A percentile compares a stretch with the other conserved stretches of the same genome.
These are phyloP conservation scores for Nettapus auritus DNA, from an alignment of 2,113 vertebrate genomes.

Conservation along the genomic window DNA sequence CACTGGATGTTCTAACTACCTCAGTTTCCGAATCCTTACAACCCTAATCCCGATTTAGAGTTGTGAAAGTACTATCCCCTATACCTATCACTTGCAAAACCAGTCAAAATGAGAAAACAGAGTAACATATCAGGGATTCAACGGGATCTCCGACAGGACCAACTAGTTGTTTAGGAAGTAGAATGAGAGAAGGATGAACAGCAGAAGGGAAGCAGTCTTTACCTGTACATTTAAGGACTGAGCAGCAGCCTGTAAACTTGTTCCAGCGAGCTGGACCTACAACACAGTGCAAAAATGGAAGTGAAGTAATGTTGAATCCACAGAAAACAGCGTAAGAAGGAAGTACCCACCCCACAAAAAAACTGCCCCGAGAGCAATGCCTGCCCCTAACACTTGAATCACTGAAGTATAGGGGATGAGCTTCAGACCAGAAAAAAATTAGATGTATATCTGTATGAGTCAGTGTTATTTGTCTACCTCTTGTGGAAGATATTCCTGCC, in stretches of 20 bases:
- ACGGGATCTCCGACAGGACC: slow-evolving; percentile 1
- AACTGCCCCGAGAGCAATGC: background rate
- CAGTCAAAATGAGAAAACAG: background rate
- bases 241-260: slow-evolving; percentile 86
- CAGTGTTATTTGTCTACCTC: background rate
- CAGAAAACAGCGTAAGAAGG: slow-evolving; percentile 8
- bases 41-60: background rate
- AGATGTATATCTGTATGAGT: background rate
- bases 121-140: background rate
- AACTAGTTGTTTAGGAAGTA: background rate
- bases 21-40: background rate
- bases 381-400: background rate
- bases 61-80: background rate
- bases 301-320: slow-evolving; percentile 12
- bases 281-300: slow-evolving; percentile 66
- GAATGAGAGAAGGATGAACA: background rate
- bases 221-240: slow-evolving; percentile 87
- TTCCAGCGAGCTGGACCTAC: slow-evolving; percentile 86
- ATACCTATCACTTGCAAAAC: background rate
- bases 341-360: background rate
- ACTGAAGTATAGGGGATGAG: background rate
- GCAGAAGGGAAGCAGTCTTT: slow-evolving; percentile 41
- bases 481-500: background rate
- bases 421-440: background rate
- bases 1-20: background rate